Evolutionary conservation across 2,888 invertebrate species (phyloP).

Genomic region (Netelia virgata): DNA sequence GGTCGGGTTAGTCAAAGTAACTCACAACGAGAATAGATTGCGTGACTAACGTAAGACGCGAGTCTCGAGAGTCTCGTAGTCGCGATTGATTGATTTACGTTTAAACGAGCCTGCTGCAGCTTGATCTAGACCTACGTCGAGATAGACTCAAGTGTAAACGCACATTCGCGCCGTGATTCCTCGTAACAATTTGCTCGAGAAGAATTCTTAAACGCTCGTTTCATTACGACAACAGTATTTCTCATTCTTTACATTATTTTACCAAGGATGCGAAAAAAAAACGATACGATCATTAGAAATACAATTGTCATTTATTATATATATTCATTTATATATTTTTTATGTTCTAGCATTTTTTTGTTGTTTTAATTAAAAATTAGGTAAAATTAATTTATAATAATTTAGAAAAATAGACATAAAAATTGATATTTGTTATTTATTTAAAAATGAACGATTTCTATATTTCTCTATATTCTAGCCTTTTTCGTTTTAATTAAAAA

Average conservation of each 20-base stretch:
- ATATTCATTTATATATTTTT: no score
- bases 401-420: no score
- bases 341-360: no score
- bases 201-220: not conserved
- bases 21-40: conserved; percentile 60
- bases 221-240: not conserved
- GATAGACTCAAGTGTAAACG: not conserved
- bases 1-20: not conserved
- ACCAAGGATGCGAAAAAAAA: no score
- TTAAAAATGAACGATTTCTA: no score
- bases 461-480: no score
- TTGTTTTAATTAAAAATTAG: no score
- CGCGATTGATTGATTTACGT: conserved; percentile 60
- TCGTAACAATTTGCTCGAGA: not conserved
- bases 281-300: no score
- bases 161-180: not conserved
- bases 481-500: no score
- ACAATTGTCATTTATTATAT: no score
- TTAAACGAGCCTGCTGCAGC: conserved; percentile 33
- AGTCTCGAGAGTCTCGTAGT: conserved; percentile 33
- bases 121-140: conserved; percentile 53
- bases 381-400: no score
- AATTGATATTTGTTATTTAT: no score
- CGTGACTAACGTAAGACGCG: conserved; percentile 56
- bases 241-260: not conserved